phyloP scores from a whole-genome alignment of 2,113 vertebrate species.

The Phaethon lepturus region DNA sequence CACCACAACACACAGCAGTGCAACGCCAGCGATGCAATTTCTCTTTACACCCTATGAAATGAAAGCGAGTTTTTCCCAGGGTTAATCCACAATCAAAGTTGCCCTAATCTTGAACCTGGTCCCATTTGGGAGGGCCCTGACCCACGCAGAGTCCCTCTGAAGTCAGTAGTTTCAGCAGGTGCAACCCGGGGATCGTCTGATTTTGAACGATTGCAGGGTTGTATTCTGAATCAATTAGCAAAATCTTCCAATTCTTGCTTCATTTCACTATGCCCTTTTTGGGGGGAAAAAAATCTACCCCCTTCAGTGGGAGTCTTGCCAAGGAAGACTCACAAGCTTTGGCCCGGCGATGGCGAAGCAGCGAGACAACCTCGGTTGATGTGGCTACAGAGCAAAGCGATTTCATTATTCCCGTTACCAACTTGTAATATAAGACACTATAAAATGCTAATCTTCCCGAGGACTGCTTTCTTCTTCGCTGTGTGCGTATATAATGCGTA shows the following conservation, averaged over 20 bases:
- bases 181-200: neutral
- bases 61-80: neutral
- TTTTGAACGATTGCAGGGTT: neutral
- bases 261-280: neutral
- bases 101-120: neutral
- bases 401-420: conserved; percentile 26
- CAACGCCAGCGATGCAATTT: neutral
- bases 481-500: conserved; percentile 4
- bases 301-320: neutral
- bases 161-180: neutral
- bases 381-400: neutral
- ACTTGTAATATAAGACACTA: neutral
- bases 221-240: neutral
- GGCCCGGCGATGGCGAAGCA: neutral
- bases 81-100: neutral
- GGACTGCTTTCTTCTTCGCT: conserved; percentile 7
- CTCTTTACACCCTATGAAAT: neutral
- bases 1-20: neutral
- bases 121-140: neutral
- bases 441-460: conserved; percentile 44
- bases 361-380: neutral
- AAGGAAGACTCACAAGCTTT: neutral
- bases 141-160: neutral
- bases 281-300: too few species aligned
- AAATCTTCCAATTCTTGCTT: neutral